These are phyloP conservation scores for Eueides isabella DNA, from an alignment of 1,140 invertebrate species.

Conservation along the genomic window DNA sequence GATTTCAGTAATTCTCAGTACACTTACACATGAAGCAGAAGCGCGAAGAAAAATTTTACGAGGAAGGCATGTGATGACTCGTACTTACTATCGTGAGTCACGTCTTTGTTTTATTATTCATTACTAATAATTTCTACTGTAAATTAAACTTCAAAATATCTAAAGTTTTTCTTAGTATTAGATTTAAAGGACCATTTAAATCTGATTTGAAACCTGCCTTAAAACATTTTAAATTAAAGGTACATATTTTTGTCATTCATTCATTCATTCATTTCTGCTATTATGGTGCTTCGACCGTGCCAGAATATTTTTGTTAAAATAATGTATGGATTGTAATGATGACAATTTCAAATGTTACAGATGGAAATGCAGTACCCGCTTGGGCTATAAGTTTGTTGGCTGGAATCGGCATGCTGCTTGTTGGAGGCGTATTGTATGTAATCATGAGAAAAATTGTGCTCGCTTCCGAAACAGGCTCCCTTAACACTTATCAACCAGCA, in stretches of 20 bases:
- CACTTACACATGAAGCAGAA: slow-evolving; percentile 86
- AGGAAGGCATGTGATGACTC: slow-evolving; percentile 88
- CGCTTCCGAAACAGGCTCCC: slow-evolving; percentile 66
- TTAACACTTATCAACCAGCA: slow-evolving; percentile 75
- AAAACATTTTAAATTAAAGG: too few species aligned
- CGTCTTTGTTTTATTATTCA: background rate
- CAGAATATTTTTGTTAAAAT: too few species aligned
- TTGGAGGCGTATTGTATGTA: slow-evolving; percentile 86
- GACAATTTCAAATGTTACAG: slow-evolving; percentile 73
- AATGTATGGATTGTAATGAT: background rate
- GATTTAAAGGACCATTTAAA: too few species aligned
- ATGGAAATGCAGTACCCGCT: slow-evolving; percentile 85
- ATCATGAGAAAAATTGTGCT: slow-evolving; percentile 86
- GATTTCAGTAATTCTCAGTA: slow-evolving; percentile 85
- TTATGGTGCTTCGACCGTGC: too few species aligned
- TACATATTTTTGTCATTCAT: too few species aligned
- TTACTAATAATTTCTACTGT: background rate
- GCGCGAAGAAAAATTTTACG: slow-evolving; percentile 88
- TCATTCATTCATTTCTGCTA: too few species aligned
- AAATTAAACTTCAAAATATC: too few species aligned
- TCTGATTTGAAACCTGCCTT: too few species aligned
- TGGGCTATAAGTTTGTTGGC: slow-evolving; percentile 88
- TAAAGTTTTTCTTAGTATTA: too few species aligned
- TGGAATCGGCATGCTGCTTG: slow-evolving; percentile 85
- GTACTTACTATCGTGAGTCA: slow-evolving; percentile 89